Base-by-base conservation (phyloP, 2,113 vertebrate species). In the Thymallus thymallus region DNA sequence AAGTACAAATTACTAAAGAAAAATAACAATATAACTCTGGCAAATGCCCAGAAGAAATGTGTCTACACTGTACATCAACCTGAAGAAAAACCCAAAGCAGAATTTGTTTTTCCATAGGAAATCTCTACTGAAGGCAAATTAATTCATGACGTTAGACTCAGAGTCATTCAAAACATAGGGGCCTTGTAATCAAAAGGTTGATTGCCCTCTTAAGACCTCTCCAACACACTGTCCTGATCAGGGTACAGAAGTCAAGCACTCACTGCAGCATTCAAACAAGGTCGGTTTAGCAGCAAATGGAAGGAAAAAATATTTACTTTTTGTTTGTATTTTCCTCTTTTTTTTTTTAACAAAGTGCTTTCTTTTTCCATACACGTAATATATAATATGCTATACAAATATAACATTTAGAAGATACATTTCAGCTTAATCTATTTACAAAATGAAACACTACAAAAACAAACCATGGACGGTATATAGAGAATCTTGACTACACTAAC, bases 211-310 rank as follows among this genome's bases (percentile, higher is more conserved):
- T 55, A 60, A 73, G 76, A 82, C 74, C 91, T 92, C 89, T 92
- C 92, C 92, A 91, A 95, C 78, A 94, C 92, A 92, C 94, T 93
- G 92, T 93, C 94, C 93, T 93, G 88, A 89, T 92, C 94, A 94
- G 94, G 93, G 91, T 92, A 46, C 5, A 76, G 75, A 79, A 93
- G 87, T 96, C 95, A 95, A 95, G 95, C 95, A 95, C 89, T 94
- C 92, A 93, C 95, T 96, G 96, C 96, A 98, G 96, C 97, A 95
- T 95, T 98, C 97, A 95, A 94, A 96, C 94, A 91, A 97, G 95
- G 94, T 95, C 95, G 48, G 92, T 96, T 90, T 98, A 99, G 97
- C 97, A 98, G 96, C 97, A 98, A 96, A 97, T 97, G 95, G 96
- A 95, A 98, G 95, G 94, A 96, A 96, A 96, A 91, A 87, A 82